A percentile compares a stretch with the other conserved stretches of the same genome.
phyloP scores from a whole-genome alignment of 2,888 invertebrate genomes.

The Ditylenchus weischeri region DNA sequence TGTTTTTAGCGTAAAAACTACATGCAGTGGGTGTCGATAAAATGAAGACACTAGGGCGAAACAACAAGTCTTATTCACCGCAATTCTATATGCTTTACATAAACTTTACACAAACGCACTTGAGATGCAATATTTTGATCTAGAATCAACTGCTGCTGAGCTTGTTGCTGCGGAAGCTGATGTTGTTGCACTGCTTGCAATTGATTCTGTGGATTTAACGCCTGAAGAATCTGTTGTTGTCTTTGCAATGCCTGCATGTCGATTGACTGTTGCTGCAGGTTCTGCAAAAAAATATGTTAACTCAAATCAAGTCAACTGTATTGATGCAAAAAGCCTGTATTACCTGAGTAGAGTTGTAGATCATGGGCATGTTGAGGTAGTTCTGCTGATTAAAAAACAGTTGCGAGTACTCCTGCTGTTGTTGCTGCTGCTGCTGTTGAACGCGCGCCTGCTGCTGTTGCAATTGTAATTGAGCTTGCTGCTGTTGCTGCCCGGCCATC shows the following conservation, averaged over 20 bases:
- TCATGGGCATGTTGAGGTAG: conserved; percentile 19
- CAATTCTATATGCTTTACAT: too few relatives aligned
- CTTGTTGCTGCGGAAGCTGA: conserved; percentile 5
- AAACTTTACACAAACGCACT: neutral
- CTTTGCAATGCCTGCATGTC: conserved; percentile 15
- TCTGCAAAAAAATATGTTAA: neutral
- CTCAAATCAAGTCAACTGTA: too few relatives aligned
- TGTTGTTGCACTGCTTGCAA: neutral
- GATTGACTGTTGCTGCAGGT: conserved; percentile 15
- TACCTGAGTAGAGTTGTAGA: conserved; percentile 14
- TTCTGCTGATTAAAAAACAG: conserved; percentile 19
- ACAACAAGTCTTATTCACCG: too few relatives aligned
- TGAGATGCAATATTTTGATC: conserved; percentile 12
- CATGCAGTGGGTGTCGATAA: too few relatives aligned
- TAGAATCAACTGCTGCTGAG: conserved; percentile 5
- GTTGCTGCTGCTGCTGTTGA: conserved; percentile 6
- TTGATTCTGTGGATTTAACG: conserved; percentile 9
- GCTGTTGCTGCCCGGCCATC: conserved; percentile 3
- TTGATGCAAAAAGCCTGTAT: too few relatives aligned
- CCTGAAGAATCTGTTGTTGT: conserved; percentile 16
- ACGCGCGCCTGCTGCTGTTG: conserved; percentile 7
- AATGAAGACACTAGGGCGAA: too few relatives aligned
- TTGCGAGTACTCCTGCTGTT: conserved; percentile 24
- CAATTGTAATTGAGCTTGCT: conserved; percentile 14
- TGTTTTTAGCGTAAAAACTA: too few relatives aligned